Evolutionary conservation across 2,797 vertebrate genomes (phyloP).

Genomic region (Leptodactylus fallax): DNA sequence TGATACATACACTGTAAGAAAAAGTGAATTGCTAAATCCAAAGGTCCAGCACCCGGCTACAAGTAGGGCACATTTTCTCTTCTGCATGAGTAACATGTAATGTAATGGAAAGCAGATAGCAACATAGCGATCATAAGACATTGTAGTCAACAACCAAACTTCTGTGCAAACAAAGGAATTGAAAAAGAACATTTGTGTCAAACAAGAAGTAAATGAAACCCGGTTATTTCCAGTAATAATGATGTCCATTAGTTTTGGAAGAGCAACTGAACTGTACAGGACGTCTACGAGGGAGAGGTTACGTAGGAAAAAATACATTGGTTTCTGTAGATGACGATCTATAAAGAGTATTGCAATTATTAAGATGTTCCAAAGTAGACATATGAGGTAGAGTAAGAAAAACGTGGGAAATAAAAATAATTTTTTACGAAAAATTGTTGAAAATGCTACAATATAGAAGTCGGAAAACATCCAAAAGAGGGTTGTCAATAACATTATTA

Average conservation of each 20-base stretch:
- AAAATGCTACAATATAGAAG: constrained; percentile 42
- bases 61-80: constrained; percentile 30
- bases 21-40: constrained; percentile 60
- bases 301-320: constrained; percentile 61
- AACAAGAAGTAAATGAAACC: constrained; percentile 42
- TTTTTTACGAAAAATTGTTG: background rate
- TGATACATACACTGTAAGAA: constrained; percentile 52
- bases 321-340: background rate
- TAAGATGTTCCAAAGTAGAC: constrained; percentile 46
- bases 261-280: constrained; percentile 13
- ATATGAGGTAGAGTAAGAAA: constrained; percentile 17
- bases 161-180: constrained; percentile 36
- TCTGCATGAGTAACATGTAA: constrained; percentile 55
- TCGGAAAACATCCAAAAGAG: too few relatives aligned
- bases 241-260: constrained; percentile 51
- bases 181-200: constrained; percentile 50
- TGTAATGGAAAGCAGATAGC: constrained; percentile 35
- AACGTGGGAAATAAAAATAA: constrained; percentile 27
- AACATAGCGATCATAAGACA: constrained; percentile 40
- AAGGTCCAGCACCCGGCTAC: constrained; percentile 51
- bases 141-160: constrained; percentile 36
- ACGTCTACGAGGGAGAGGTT: constrained; percentile 59
- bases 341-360: constrained; percentile 41
- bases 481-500: too few relatives aligned
- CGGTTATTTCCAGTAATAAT: constrained; percentile 30